phyloP scores from a whole-genome alignment of 2,888 invertebrate genomes.

The Stenolophus ochropezus region DNA sequence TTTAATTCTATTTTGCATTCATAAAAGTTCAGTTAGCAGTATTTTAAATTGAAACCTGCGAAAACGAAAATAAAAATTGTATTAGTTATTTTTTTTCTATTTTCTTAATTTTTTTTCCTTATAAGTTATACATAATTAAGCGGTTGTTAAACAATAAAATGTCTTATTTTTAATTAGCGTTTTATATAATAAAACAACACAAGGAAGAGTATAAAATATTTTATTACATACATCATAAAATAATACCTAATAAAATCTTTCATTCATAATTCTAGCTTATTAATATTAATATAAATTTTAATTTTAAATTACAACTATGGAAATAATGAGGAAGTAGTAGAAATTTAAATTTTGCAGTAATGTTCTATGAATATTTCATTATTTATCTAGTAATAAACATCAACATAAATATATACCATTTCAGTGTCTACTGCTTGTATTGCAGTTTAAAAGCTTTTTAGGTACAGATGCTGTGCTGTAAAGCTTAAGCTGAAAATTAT shows the following conservation, averaged over 20 bases:
- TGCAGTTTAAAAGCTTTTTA: background rate
- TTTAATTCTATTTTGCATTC: too few species aligned
- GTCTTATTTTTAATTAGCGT: too few species aligned
- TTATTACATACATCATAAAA: too few species aligned
- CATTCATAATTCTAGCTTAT: background rate
- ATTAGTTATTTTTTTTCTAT: too few species aligned
- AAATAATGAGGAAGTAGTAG: background rate
- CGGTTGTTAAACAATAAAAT: too few species aligned
- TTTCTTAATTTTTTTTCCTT: too few species aligned
- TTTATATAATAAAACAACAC: too few species aligned
- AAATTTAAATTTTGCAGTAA: background rate
- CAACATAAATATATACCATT: background rate
- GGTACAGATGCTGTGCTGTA: background rate
- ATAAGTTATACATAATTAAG: too few species aligned
- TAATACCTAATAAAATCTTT: background rate
- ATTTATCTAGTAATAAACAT: background rate
- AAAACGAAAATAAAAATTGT: too few species aligned
- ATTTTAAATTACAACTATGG: background rate
- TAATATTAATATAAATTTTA: background rate
- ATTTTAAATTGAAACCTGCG: too few species aligned
- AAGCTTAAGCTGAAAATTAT: slow-evolving; percentile 21
- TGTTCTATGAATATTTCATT: background rate
- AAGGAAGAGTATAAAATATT: too few species aligned
- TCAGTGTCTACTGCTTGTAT: background rate
- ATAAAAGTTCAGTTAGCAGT: too few species aligned